Base-by-base conservation (phyloP, 2,113 vertebrate genomes). In the Calidris pugnax region DNA sequence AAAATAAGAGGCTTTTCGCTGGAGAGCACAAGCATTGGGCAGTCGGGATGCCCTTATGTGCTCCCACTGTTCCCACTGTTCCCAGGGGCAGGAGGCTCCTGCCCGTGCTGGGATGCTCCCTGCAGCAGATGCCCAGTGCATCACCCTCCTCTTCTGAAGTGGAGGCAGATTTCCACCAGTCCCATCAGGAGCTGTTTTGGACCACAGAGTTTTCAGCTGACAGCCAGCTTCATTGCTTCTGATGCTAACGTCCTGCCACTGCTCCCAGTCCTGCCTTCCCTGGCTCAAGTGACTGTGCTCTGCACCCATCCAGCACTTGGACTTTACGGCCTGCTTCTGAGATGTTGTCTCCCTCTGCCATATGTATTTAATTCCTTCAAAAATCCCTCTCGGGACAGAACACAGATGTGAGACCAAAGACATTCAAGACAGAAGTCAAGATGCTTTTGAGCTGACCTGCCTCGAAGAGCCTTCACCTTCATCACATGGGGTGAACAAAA, bases 11-110 rank as follows among this genome's bases (percentile, higher is more conserved):
- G 30, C 17, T 15, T 62, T 27, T 69, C 32, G 51, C 30, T 2
- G 1, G 18, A 51, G 30, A 71, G 39, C 0, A 0, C 26, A 76
- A 62, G 35, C 4, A 0, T 3, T 28, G 77, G 50, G 67, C 60
- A 82, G 9, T 9, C 1, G 1, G 26, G 41, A 1, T 6, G n/a
- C n/a, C n/a, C n/a, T n/a, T n/a, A n/a, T n/a, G n/a, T n/a, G n/a
- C n/a, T n/a, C n/a, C n/a, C n/a, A n/a, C n/a, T n/a, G 37, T 39
- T 39, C 37, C 37, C 37, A 39, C 37, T 59, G 17, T 15, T 41
- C 33, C 37, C 0, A 0, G 7, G 33, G 10, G 6, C 13, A n/a
- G 41, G 41, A 33, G 2, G 4, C 23, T 81, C 47, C 47, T 79
- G 76, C 20, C 67, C 0, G 0, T 9, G 50, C 16, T 9, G 28